Evolutionary conservation across 2,888 invertebrate genomes (phyloP).

Genomic region (Macroteleia sp.): DNA sequence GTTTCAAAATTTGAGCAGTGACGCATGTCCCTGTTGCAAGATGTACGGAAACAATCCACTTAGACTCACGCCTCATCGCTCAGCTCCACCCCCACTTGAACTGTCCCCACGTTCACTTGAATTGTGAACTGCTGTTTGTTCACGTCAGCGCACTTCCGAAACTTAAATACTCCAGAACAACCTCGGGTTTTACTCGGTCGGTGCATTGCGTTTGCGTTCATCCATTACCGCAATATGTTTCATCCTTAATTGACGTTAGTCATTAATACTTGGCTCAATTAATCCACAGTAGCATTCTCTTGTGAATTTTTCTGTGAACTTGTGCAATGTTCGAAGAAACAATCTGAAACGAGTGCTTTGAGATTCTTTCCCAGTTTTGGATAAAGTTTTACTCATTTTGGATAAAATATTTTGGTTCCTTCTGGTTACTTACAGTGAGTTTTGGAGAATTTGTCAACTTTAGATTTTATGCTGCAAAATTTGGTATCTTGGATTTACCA

Average conservation of each 20-base stretch:
- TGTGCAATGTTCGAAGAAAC: not conserved
- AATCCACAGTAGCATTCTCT: not conserved
- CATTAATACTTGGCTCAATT: not conserved
- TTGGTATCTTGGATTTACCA: no score
- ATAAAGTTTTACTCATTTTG: not conserved
- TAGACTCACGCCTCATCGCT: constrained; percentile 30
- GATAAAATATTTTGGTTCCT: no score
- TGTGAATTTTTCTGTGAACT: not conserved
- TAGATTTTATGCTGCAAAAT: no score
- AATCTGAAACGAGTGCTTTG: not conserved
- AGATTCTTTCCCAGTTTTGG: not conserved
- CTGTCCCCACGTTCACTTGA: constrained; percentile 20
- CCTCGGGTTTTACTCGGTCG: constrained; percentile 13
- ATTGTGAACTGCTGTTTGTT: constrained; percentile 27
- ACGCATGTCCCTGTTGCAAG: no score
- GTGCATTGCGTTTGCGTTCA: not conserved
- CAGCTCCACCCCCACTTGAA: constrained; percentile 24
- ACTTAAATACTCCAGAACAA: constrained; percentile 35
- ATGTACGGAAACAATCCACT: no score
- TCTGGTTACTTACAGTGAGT: not conserved
- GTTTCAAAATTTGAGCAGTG: constrained; percentile 30
- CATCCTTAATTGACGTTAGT: not conserved
- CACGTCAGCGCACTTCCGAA: constrained; percentile 16
- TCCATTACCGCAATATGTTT: not conserved
- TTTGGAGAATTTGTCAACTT: not conserved